Evolutionary conservation across 2,797 vertebrate species (phyloP).

Genomic region (Tiaroga cobitis): DNA sequence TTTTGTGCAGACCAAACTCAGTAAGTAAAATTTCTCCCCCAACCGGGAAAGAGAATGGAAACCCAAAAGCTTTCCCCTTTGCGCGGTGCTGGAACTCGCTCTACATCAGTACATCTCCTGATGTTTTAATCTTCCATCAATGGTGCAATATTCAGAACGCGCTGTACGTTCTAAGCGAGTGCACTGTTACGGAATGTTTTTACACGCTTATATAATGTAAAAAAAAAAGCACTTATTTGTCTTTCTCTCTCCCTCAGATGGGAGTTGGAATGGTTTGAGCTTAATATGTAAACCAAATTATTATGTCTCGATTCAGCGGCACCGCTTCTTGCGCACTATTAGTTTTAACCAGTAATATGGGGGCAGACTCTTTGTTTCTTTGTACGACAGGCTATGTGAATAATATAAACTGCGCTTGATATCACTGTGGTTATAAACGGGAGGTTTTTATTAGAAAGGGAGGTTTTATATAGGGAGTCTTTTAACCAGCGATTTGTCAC

Average conservation of each 20-base stretch:
- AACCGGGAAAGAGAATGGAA: not conserved
- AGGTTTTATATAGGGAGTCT: slow-evolving; percentile 52
- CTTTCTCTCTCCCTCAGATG: not conserved
- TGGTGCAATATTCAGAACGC: slow-evolving; percentile 58
- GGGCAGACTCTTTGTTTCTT: slow-evolving; percentile 23
- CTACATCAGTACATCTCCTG: slow-evolving; percentile 67
- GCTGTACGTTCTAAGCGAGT: slow-evolving; percentile 28
- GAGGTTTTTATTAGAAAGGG: slow-evolving; percentile 57
- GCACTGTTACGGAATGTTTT: slow-evolving; percentile 45
- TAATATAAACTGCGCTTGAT: slow-evolving; percentile 22
- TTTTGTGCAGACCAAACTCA: slow-evolving; percentile 5
- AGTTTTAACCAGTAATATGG: slow-evolving; percentile 39
- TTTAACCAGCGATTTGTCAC: slow-evolving; percentile 61
- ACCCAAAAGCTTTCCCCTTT: not conserved
- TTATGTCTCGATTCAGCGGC: not conserved
- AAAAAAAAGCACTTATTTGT: slow-evolving; percentile 34
- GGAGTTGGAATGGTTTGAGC: slow-evolving; percentile 1
- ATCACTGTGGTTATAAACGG: slow-evolving; percentile 39
- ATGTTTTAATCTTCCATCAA: slow-evolving; percentile 40
- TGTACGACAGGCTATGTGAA: slow-evolving; percentile 44
- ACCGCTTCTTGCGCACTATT: slow-evolving; percentile 20
- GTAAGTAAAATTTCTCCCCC: not conserved
- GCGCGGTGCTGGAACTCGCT: slow-evolving; percentile 74
- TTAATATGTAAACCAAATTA: slow-evolving; percentile 40
- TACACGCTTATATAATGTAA: slow-evolving; percentile 16